A percentile compares a stretch with the other conserved stretches of the same genome.
Conservation (phyloP, 2,797 vertebrate species). For the Hydrophis major region DNA sequence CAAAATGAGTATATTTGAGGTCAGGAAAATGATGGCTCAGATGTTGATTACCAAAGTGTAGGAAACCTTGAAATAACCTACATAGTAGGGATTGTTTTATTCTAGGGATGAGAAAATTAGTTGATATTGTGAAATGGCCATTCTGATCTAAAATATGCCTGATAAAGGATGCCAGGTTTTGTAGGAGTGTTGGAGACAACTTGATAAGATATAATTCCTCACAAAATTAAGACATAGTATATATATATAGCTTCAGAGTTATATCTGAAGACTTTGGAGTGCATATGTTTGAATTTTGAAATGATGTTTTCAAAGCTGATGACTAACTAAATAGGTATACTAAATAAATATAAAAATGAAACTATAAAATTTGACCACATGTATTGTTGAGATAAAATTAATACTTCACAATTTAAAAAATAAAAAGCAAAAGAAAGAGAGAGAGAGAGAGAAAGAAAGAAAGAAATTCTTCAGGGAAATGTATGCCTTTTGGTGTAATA, state of each 20-base stretch:
- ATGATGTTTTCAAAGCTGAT: neutral
- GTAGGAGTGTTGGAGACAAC: constrained; percentile 24
- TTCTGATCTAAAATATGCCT: neutral
- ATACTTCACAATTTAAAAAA: neutral
- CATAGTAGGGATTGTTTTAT: neutral
- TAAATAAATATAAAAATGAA: neutral
- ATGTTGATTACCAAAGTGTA: neutral
- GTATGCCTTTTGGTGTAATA: neutral
- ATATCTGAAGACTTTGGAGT: rapidly evolving
- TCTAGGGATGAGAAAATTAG: neutral
- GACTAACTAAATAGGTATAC: neutral
- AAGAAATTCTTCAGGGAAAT: neutral
- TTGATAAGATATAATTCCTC: constrained; percentile 2
- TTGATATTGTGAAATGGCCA: neutral
- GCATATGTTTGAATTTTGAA: neutral
- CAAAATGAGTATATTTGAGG: neutral
- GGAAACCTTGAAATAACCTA: neutral
- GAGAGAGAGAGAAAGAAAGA: neutral
- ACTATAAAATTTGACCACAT: neutral
- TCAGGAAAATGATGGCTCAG: neutral
- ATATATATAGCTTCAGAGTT: constrained; percentile 13
- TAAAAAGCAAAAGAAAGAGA: neutral
- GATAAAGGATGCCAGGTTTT: neutral
- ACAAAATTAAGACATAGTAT: neutral
- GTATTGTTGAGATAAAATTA: neutral